Evolutionary conservation across 2,797 vertebrate species (phyloP), one percentile per base, ranked within the genome.

Genomic region (Trachops cirrhosus): DNA sequence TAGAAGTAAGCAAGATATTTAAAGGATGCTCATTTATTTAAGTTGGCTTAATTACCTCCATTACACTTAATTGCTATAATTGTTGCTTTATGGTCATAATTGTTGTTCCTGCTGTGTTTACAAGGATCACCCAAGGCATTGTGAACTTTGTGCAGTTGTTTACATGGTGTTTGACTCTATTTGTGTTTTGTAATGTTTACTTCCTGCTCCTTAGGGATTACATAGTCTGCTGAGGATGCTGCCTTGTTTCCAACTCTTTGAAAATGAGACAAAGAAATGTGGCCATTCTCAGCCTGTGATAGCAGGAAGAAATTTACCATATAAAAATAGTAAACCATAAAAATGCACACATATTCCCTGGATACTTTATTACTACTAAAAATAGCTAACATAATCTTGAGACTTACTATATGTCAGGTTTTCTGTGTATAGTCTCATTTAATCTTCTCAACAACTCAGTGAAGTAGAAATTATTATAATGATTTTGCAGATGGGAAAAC

Each of bases 51-150:
- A 94, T 96, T 91, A n/a, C 73, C 39, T 29, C 84, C 54, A 92
- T 96, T 96, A 91, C 62, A 50, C 50, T 68, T 96, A 95, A 94
- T 93, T 93, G 93, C 86, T 50, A 41, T 96, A 89, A 96, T 89
- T 93, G 79, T 59, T 62, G 86, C 86, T 90, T 96, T 39, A 39
- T 75, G 57, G 86, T 77, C 54, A 37, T 95, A 93, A 93, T 88
- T 87, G 88, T 93, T 86, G 89, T 79, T 89, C 86, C 78, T 95
- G 62, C 39, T 75, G 78, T 89, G 78, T 95, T 88, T 87, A 59
- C 9, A 34, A 89, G 84, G 75, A 48, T 87, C 93, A 94, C 62
- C 71, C 67, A 94, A 90, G 96, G 64, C 83, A 54, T 26, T 75
- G 95, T 41, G 89, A 85, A 59, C 19, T 59, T 16, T 64, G 90